These are phyloP conservation scores for Pteropus rufus DNA, from an alignment of 2,797 vertebrate species.

Conservation along the genomic window DNA sequence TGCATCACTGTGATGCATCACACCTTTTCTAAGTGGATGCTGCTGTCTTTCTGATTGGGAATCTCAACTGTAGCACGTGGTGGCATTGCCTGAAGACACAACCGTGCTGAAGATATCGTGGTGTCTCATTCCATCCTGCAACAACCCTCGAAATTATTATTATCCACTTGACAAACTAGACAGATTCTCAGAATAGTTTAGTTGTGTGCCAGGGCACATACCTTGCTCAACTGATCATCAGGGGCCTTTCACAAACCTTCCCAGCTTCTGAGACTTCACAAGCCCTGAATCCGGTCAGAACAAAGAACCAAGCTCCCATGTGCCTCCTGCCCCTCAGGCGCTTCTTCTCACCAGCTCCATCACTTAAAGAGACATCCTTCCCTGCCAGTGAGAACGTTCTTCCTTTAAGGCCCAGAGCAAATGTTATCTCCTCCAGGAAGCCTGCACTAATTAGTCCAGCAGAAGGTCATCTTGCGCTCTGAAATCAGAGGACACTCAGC, in stretches of 20 bases:
- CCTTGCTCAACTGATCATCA: rapidly evolving
- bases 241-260: background rate
- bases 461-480: background rate
- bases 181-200: rapidly evolving
- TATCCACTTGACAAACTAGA: background rate
- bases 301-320: background rate
- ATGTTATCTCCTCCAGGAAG: background rate
- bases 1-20: rapidly evolving
- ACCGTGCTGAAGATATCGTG: rapidly evolving
- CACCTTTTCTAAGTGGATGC: background rate
- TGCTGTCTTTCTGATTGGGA: background rate
- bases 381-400: background rate
- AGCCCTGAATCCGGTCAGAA: background rate
- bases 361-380: background rate
- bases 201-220: background rate
- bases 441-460: background rate
- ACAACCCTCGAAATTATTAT: background rate
- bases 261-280: background rate
- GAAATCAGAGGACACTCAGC: background rate
- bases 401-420: background rate
- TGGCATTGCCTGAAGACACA: background rate
- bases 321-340: no score
- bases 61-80: rapidly evolving
- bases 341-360: no score
- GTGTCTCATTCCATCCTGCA: no score